Conservation (phyloP, 1,140 invertebrate species). For the Palaemon carinicauda region DNA sequence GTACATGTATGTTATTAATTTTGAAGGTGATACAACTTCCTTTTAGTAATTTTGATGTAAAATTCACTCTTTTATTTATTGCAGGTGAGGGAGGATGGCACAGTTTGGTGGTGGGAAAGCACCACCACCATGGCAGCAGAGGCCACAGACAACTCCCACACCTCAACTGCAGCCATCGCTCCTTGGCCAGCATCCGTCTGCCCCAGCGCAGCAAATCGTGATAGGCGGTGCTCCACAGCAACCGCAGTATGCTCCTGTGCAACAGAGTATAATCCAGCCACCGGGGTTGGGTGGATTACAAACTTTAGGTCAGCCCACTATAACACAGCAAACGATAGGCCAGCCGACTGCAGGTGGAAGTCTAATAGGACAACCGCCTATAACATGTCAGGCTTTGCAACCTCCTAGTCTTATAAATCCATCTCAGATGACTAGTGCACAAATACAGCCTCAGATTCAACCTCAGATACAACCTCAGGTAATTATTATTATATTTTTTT, state of each 20-base stretch:
- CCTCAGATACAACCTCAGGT: slow-evolving; percentile 55
- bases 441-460: slow-evolving; percentile 53
- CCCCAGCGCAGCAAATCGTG: slow-evolving; percentile 50
- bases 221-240: slow-evolving; percentile 40
- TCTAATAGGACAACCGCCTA: slow-evolving; percentile 58
- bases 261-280: slow-evolving; percentile 59
- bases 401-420: slow-evolving; percentile 44
- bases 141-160: slow-evolving; percentile 50
- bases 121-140: slow-evolving; percentile 58
- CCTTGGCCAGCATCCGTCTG: slow-evolving; percentile 56
- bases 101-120: slow-evolving; percentile 56
- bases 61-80: not conserved
- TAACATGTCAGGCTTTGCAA: slow-evolving; percentile 52
- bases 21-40: too few relatives aligned
- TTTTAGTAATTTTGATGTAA: not conserved
- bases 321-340: slow-evolving; percentile 39
- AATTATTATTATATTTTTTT: not conserved
- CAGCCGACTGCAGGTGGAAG: slow-evolving; percentile 44
- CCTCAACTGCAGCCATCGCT: slow-evolving; percentile 52
- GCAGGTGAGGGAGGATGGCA: slow-evolving; percentile 43
- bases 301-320: slow-evolving; percentile 39
- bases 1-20: too few relatives aligned
- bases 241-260: slow-evolving; percentile 58
- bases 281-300: slow-evolving; percentile 54
- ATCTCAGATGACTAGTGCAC: slow-evolving; percentile 41